Conservation (phyloP, 2,113 vertebrate species). For the Dolichotis patagonum region DNA sequence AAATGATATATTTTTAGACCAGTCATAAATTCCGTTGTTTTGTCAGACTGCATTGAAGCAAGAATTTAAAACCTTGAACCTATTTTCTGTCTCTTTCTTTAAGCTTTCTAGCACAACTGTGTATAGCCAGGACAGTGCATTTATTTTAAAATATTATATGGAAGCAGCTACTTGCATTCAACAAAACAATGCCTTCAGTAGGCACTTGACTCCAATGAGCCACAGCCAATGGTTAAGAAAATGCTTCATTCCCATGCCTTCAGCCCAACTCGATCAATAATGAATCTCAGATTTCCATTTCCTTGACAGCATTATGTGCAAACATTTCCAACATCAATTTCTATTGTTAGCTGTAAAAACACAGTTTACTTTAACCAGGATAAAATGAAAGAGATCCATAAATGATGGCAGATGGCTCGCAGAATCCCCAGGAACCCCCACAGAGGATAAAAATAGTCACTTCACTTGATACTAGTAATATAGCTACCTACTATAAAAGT, state of each 20-base stretch:
- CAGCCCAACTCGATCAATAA: slow-evolving; percentile 14
- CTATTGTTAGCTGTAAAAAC: not conserved
- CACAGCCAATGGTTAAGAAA: not conserved
- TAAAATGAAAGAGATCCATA: not conserved
- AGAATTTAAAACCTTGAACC: not conserved
- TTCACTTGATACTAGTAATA: not conserved
- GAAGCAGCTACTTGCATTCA: not conserved
- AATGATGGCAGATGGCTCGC: not conserved
- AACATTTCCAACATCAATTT: slow-evolving; percentile 42
- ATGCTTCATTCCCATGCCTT: not conserved
- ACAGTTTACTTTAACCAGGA: not conserved
- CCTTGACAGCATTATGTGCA: not conserved
- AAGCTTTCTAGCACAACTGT: not conserved
- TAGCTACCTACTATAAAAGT: not conserved
- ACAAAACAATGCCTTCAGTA: not conserved
- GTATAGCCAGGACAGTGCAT: not conserved
- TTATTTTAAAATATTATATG: slow-evolving; percentile 28
- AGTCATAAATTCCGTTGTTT: not conserved
- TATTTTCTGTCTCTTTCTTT: slow-evolving; percentile 15
- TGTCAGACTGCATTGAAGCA: not conserved
- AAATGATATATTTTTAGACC: not conserved
- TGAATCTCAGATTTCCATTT: slow-evolving; percentile 7
- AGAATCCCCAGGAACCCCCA: not conserved
- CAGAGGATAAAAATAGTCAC: not conserved
- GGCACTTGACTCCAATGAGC: not conserved